Evolutionary conservation across 2,888 invertebrate genomes (phyloP).

Genomic region (Aphidoletes aphidimyza): DNA sequence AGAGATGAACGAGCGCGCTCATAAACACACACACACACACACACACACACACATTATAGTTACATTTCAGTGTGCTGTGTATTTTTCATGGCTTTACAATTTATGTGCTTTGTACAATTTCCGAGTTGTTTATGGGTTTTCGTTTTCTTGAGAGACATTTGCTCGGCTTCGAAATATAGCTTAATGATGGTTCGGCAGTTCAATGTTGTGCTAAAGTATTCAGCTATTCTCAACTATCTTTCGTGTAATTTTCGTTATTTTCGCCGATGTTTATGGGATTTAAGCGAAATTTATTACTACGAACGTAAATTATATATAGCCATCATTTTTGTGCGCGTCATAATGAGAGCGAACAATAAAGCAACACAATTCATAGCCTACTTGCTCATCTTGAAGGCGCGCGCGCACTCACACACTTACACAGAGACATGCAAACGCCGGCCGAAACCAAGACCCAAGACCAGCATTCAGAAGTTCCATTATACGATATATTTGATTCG

Average conservation of each 20-base stretch:
- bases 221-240: slow-evolving; percentile 12
- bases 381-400: no score
- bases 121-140: slow-evolving; percentile 11
- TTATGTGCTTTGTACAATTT: not conserved
- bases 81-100: slow-evolving; percentile 26
- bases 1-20: no score
- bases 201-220: not conserved
- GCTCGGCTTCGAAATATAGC: not conserved
- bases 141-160: not conserved
- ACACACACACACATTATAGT: no score
- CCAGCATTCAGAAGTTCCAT: no score
- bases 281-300: not conserved
- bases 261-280: slow-evolving; percentile 22
- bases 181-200: not conserved
- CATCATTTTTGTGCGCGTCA: slow-evolving; percentile 19
- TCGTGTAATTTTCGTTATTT: slow-evolving; percentile 24
- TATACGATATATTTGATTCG: no score
- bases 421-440: no score
- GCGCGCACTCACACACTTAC: no score
- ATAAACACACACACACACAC: not conserved
- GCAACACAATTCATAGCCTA: no score
- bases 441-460: no score
- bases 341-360: not conserved
- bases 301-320: slow-evolving; percentile 26
- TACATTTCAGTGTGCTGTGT: no score